phyloP scores from a whole-genome alignment of 2,888 invertebrate genomes.

The Penaeus monodon region DNA sequence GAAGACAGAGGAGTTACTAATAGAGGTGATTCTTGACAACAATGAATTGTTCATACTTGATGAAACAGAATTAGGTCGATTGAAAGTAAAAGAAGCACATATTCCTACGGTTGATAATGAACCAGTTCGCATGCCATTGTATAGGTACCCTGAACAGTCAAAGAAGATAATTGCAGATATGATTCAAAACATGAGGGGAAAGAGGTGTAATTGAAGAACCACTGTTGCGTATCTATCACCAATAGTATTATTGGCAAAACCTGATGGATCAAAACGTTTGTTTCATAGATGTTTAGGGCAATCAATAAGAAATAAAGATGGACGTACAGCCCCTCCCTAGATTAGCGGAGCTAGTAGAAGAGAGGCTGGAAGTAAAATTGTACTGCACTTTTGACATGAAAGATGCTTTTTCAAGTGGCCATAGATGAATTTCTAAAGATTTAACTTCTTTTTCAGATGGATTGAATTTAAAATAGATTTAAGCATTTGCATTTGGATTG shows the following conservation, averaged over 20 bases:
- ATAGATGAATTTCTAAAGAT: not conserved
- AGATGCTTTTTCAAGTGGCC: constrained; percentile 9
- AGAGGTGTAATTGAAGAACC: too few relatives aligned
- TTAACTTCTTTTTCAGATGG: too few relatives aligned
- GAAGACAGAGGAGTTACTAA: not conserved
- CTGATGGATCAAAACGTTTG: too few relatives aligned
- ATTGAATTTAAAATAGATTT: too few relatives aligned
- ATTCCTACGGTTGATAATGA: not conserved
- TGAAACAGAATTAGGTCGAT: not conserved
- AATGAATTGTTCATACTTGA: constrained; percentile 6
- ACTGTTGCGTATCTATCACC: too few relatives aligned
- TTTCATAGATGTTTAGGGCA: too few relatives aligned
- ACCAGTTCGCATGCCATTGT: constrained; percentile 2
- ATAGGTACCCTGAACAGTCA: constrained; percentile 1
- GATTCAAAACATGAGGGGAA: too few relatives aligned
- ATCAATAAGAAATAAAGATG: too few relatives aligned
- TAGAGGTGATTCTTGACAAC: not conserved
- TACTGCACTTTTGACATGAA: too few relatives aligned
- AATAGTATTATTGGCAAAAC: too few relatives aligned
- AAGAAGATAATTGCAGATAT: constrained; percentile 8
- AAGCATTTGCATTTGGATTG: constrained; percentile 23
- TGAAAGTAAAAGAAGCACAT: not conserved
- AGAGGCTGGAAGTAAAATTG: constrained; percentile 1
- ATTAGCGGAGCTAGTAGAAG: too few relatives aligned
- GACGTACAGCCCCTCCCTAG: too few relatives aligned